phyloP scores from a whole-genome alignment of 2,888 invertebrate genomes.

The Xestia c-nigrum region DNA sequence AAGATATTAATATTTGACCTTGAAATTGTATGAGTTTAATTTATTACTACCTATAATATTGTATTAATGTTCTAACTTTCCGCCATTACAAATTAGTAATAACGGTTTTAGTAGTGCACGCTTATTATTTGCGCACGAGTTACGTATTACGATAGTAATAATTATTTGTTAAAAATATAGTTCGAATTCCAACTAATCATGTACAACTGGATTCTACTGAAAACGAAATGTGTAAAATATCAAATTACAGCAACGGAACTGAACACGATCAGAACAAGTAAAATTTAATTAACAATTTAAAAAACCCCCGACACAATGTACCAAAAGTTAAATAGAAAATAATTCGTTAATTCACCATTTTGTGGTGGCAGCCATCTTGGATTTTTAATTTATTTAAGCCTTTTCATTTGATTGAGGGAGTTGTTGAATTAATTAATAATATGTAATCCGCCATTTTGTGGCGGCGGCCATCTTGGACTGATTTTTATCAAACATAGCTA shows the following conservation, averaged over 20 bases:
- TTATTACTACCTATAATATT: slow-evolving; percentile 11
- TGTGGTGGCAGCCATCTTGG: no score
- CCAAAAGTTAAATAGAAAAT: no score
- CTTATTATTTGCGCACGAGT: slow-evolving; percentile 45
- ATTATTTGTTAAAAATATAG: no score
- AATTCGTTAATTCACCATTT: no score
- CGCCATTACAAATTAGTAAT: slow-evolving; percentile 54
- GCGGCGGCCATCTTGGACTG: no score
- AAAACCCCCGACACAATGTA: no score
- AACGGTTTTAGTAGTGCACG: slow-evolving; percentile 32
- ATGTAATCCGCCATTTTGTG: no score
- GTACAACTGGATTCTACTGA: neutral
- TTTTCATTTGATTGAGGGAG: no score
- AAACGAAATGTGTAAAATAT: neutral
- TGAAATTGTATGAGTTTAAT: slow-evolving; percentile 28
- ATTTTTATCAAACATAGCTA: no score
- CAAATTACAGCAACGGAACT: neutral
- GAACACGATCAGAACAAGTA: neutral
- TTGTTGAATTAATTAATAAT: no score
- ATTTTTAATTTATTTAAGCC: no score
- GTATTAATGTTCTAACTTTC: slow-evolving; percentile 42
- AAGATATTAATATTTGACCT: slow-evolving; percentile 7
- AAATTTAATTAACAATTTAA: no score
- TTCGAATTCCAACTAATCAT: neutral
- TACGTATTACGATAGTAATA: neutral